Percentiles rank a stretch among this genome's conserved stretches.
Conservation (phyloP, 2,888 invertebrate species). For the Hypsopygia costalis region DNA sequence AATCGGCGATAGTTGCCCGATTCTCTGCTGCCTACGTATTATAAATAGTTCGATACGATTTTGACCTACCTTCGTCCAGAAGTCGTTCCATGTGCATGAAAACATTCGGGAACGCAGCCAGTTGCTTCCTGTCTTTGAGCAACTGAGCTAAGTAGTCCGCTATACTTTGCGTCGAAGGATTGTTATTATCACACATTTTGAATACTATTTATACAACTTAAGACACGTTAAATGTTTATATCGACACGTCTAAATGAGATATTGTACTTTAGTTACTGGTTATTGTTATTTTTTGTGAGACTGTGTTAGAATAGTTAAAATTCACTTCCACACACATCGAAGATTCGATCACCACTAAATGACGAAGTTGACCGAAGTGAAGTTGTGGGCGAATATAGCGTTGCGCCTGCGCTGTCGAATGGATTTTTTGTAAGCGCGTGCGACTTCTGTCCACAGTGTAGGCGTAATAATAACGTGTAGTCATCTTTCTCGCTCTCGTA, state of each 20-base stretch:
- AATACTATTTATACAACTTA: conserved; percentile 61
- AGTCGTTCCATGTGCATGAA: conserved; percentile 99
- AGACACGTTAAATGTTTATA: conserved; percentile 69
- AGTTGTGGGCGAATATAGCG: conserved; percentile 78
- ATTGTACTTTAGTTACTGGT: conserved; percentile 75
- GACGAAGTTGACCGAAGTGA: conserved; percentile 76
- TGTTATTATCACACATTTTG: conserved; percentile 80
- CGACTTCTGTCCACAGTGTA: conserved; percentile 69
- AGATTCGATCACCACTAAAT: conserved; percentile 77
- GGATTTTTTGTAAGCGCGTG: conserved; percentile 74
- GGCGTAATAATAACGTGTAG: conserved; percentile 67
- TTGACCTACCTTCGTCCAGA: conserved; percentile 96
- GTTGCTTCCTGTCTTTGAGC: conserved; percentile 99
- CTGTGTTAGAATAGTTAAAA: conserved; percentile 78
- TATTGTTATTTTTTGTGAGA: conserved; percentile 77
- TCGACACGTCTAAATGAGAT: conserved; percentile 62
- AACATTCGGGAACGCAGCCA: conserved; percentile 99
- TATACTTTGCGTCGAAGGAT: conserved; percentile 95
- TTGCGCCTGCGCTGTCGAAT: conserved; percentile 71
- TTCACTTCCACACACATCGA: conserved; percentile 79
- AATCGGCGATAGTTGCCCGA: conserved; percentile 46
- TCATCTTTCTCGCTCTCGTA: conserved; percentile 50
- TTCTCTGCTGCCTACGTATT: conserved; percentile 39
- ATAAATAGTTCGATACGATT: conserved; percentile 46
- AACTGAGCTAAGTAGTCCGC: conserved; percentile 99